phyloP scores from a whole-genome alignment of 2,113 vertebrate genomes.

The Helogale parvula region DNA sequence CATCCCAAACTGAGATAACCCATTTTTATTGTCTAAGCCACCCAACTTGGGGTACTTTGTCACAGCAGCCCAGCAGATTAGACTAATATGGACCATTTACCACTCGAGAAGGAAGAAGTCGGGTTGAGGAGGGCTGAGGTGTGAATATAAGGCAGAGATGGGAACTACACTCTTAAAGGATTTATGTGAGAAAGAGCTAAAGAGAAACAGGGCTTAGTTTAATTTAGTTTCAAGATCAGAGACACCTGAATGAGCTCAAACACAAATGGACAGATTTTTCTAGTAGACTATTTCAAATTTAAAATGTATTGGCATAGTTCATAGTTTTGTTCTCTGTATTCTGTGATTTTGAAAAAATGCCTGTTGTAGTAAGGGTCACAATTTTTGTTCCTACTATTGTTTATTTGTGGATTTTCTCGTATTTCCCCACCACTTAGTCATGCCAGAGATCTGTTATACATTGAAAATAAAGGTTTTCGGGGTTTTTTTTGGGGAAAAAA shows the following conservation, averaged over 20 bases:
- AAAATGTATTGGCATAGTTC: not conserved
- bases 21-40: not conserved
- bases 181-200: not conserved
- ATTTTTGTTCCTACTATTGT: constrained; percentile 29
- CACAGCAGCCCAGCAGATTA: not conserved
- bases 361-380: not conserved
- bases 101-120: not conserved
- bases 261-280: not conserved
- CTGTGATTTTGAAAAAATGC: constrained; percentile 10
- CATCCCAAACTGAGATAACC: not conserved
- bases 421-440: not conserved
- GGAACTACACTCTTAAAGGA: not conserved
- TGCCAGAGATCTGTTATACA: not conserved
- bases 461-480: not conserved
- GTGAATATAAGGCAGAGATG: not conserved
- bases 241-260: not conserved
- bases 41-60: not conserved
- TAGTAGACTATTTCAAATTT: not conserved
- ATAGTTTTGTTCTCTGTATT: not conserved
- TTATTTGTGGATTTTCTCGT: not conserved
- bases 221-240: not conserved
- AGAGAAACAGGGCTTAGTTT: not conserved
- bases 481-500: not conserved
- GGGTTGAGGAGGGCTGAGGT: not conserved
- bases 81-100: not conserved